Evolutionary conservation across 37 sponge, comb jelly and placozoan species (phyloP), one percentile per base, ranked within the genome.

Genomic region (Crambe crambe): DNA sequence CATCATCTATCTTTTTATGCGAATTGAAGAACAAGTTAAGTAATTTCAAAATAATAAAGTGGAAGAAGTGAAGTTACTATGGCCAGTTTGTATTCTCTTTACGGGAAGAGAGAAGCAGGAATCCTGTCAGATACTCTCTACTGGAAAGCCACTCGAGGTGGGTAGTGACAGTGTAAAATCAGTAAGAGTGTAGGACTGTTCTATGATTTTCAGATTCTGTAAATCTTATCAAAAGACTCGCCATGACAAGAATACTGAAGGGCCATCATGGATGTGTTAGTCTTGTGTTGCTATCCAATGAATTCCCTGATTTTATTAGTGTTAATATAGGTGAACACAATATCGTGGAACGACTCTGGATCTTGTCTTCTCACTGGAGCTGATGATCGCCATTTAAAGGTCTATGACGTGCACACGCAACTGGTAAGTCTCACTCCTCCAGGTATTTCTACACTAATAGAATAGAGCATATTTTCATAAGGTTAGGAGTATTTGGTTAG

Each of bases 341-440:
- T 95, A 12, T 60, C 86, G 0, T 95, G 95, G 95, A 95, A 83
- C 56, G 41, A 38, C 18, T 54, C 78, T 62, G 95, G 95, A 8
- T 67, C 79, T 40, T 69, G 60, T 0, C 77, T 95, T 20, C 62
- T 95, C 2, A 88, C 95, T 5, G 95, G 95, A 20, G 89, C 93
- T 12, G 95, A 95, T 59, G 95, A 95, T 70, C 85, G 92, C 76
- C 86, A 86, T 23, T 74, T 95, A n/a, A 87, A 92, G 61, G 72
- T 95, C 31, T 88, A 89, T 54, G 83, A 91, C 34, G 29, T 77
- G 10, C 32, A 15, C 21, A 77, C 65, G 2, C 58, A 75, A 83
- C 15, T 60, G 68, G 84, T 83, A 22, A 3, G 57, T 44, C 63
- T 61, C n/a, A 23, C 15, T 21, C 25, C 63, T 29, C n/a, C 15